These are phyloP conservation scores for Drosophila rhopaloa DNA, from an alignment of 1,140 invertebrate genomes.

Conservation along the genomic window DNA sequence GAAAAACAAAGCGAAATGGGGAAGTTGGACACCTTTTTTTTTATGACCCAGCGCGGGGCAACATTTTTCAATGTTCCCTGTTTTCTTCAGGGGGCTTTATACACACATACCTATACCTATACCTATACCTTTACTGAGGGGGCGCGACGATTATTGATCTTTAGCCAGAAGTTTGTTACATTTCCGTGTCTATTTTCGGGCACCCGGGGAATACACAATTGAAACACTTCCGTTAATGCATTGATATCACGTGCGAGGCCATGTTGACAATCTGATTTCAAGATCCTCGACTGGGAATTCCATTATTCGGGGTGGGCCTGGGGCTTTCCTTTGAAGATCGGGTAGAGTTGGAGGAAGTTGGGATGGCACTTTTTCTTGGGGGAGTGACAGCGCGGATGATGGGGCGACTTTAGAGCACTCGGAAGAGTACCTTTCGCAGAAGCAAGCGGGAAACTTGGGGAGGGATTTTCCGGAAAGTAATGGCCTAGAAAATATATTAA, in stretches of 20 bases:
- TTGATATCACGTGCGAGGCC: conserved; percentile 68
- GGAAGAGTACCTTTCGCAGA: background rate
- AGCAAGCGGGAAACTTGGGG: background rate
- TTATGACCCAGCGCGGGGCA: conserved; percentile 49
- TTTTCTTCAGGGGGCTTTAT: background rate
- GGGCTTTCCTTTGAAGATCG: conserved; percentile 19
- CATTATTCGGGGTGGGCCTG: conserved; percentile 2
- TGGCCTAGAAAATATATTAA: background rate
- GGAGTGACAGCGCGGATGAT: background rate
- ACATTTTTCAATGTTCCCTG: conserved; percentile 58
- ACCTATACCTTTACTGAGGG: conserved; percentile 1
- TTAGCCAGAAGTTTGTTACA: conserved; percentile 69
- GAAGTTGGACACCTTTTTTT: conserved; percentile 17
- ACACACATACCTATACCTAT: too few relatives aligned
- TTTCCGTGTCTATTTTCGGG: conserved; percentile 66
- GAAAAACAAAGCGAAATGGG: conserved; percentile 1
- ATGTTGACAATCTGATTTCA: conserved; percentile 61
- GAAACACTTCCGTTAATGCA: conserved; percentile 78
- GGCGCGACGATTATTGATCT: conserved; percentile 72
- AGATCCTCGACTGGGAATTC: conserved; percentile 5
- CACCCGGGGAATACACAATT: conserved; percentile 17
- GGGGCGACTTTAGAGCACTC: background rate
- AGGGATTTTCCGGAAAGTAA: background rate
- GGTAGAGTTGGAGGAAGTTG: conserved; percentile 1
- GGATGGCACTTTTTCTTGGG: background rate